Base-by-base conservation (phyloP, 92 coral and sea anemone genomes). In the Bergia puertoricense region DNA sequence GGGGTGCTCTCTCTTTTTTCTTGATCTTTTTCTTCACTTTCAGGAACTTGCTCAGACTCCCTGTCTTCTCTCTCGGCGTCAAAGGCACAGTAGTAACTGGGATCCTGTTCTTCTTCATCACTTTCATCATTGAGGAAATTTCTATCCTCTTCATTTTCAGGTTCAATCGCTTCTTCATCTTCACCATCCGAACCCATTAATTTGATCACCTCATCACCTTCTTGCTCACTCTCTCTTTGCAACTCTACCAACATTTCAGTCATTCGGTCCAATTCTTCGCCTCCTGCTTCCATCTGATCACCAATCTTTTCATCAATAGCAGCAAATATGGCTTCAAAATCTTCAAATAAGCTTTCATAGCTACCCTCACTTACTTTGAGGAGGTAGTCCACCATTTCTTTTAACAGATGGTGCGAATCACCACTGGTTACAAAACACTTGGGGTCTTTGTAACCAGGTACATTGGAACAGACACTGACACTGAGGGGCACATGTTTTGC, bases 401-500 rank as follows among this genome's bases (percentile, higher is more conserved):
- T 39, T 79, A 86, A 8, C 42, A 90, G 74, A n/a, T 72, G 11
- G 6, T 30, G 13, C 5, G 86, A 67, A 16, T 90, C 90, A 18
- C 90, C 88, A 20, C 67, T 11, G 15, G 83, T 57, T 18, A 57
- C 16, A 14, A 57, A 11, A 8, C 65, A 11, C 65, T 8, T 57
- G 22, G 65, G 65, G 54, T 48, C 54, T 48, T 48, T 48, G 54
- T 48, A 91, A 3, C 81, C 88, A 15, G 93, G 93, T 8, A 91
- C 85, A 46, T 88, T 77, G 36, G 85, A 81, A 22, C 86, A 43
- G n/a, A 81, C 65, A 45, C 48, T 45, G 3, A 80, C 89, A 42
- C 89, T 83, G 38, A 86, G 79, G 16, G 94, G 91, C 0, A 88
- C 80, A 18, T 91, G 94, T 30, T 91, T 81, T 51, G 89, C 90